Percentiles rank a stretch among this genome's conserved stretches.
These are phyloP conservation scores for Sylvia atricapilla DNA, from an alignment of 2,113 vertebrate species.

Conservation along the genomic window DNA sequence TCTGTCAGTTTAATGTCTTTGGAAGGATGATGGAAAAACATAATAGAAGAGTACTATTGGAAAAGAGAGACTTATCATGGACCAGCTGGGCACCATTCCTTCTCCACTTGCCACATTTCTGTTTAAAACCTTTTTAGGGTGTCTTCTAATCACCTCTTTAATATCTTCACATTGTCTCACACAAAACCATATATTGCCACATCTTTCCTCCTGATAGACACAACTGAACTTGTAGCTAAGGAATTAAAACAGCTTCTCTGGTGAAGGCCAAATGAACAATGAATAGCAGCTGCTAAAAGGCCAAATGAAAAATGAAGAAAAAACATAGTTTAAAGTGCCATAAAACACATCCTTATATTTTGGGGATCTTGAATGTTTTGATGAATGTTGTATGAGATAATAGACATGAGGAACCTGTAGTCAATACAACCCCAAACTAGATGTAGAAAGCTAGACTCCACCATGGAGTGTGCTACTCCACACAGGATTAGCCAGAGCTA, in stretches of 20 bases:
- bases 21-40: not conserved
- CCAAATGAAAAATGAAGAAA: not conserved
- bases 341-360: not conserved
- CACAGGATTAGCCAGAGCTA: not conserved
- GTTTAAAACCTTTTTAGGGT: not conserved
- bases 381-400: not conserved
- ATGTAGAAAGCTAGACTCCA: not conserved
- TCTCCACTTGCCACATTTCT: not conserved
- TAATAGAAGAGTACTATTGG: not conserved
- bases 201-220: not conserved
- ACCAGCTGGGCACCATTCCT: not conserved
- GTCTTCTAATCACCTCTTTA: not conserved
- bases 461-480: fast-evolving
- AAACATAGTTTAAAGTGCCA: not conserved
- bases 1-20: not conserved
- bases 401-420: not conserved
- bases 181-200: not conserved
- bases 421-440: not conserved
- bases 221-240: not conserved
- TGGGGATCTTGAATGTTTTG: not conserved
- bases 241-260: not conserved
- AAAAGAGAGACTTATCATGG: not conserved
- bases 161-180: not conserved
- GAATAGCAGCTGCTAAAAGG: not conserved
- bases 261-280: not conserved